Conservation (phyloP, 2,888 invertebrate genomes). For the Diarsia dahlii region DNA sequence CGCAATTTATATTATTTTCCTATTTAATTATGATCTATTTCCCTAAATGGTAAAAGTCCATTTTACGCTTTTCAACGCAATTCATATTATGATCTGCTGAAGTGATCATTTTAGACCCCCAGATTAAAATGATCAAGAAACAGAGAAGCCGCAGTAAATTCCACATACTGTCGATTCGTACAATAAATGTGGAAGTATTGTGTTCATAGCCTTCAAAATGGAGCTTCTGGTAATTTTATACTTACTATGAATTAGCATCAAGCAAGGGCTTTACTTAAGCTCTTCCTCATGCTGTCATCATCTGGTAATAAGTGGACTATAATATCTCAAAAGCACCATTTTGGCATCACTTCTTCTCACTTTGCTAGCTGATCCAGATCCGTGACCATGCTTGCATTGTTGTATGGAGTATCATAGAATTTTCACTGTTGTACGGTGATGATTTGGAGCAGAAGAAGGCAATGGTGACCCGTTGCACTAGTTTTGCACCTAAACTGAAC, state of each 20-base stretch:
- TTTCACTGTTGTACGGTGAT: not conserved
- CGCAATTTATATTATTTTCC: too few species aligned
- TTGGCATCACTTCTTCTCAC: not conserved
- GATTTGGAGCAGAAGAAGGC: not conserved
- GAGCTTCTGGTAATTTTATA: not conserved
- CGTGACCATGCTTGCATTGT: not conserved
- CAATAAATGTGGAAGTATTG: not conserved
- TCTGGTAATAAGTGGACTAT: not conserved
- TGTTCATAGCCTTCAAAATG: not conserved
- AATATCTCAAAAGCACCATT: not conserved
- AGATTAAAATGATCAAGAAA: not conserved
- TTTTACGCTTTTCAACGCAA: too few species aligned
- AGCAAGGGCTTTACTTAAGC: not conserved
- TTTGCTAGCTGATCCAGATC: not conserved
- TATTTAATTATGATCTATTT: too few species aligned
- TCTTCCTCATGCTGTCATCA: too few species aligned
- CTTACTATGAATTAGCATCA: not conserved
- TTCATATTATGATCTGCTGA: too few species aligned
- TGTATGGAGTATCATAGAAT: not conserved
- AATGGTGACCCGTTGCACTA: too few species aligned
- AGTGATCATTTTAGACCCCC: not conserved
- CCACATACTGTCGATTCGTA: not conserved
- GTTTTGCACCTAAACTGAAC: not conserved
- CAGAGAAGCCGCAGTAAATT: not conserved
- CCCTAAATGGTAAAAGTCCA: too few species aligned